A percentile compares a stretch with the other conserved stretches of the same genome.
phyloP scores from a whole-genome alignment of 2,797 vertebrate genomes.

The Peromyscus nudipes region DNA sequence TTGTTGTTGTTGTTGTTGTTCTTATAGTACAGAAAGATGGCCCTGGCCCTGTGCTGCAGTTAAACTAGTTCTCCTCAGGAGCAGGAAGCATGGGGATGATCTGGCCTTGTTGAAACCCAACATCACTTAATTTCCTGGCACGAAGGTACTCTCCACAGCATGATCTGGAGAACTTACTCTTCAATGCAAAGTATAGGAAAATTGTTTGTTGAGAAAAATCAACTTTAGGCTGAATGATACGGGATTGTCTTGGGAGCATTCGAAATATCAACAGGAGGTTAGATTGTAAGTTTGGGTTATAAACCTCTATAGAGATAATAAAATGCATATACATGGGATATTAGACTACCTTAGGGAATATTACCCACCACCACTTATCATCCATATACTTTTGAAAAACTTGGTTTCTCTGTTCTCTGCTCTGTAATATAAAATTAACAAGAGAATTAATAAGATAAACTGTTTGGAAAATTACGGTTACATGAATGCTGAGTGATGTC shows the following conservation, averaged over 20 bases:
- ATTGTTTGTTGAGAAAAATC: neutral
- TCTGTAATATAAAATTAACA: conserved; percentile 4
- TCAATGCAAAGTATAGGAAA: neutral
- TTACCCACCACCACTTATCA: neutral
- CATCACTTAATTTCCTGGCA: neutral
- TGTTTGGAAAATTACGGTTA: neutral
- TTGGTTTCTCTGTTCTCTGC: conserved; percentile 18
- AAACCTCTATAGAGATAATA: neutral
- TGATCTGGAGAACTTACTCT: neutral
- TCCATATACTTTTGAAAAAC: neutral
- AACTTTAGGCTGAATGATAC: neutral
- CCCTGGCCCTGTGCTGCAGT: neutral
- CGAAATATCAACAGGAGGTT: neutral
- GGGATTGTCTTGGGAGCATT: neutral
- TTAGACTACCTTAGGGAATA: neutral
- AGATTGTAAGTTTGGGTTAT: neutral
- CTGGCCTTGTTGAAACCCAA: neutral
- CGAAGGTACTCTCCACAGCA: neutral
- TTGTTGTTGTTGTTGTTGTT: neutral
- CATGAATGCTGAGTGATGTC: neutral
- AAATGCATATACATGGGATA: neutral
- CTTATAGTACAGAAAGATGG: neutral
- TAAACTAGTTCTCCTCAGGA: neutral
- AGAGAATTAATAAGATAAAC: neutral
- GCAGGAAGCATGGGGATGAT: too few relatives aligned